Base-by-base conservation (phyloP, 2,113 vertebrate genomes). In the Trochalopteron elliotii region DNA sequence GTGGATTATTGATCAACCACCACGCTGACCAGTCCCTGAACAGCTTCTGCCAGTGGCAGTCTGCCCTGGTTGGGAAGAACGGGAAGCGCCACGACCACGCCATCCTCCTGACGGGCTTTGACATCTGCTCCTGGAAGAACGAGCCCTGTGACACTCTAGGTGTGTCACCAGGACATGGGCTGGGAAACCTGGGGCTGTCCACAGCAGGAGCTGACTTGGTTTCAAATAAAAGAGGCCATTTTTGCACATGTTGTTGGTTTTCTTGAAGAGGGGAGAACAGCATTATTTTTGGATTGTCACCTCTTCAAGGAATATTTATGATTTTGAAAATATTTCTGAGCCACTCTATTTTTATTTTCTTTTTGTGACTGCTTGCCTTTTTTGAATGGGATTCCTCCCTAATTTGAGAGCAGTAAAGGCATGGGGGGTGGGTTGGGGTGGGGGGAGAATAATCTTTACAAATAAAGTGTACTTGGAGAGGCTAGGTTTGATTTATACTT, bases 51-150 rank as follows among this genome's bases (percentile, higher is more conserved):
- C 99, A 99, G 94, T 99, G 99, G 99, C 99, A 99, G 31, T 99
- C 99, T 5, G 98, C 99, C 47, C 98, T 99, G 50, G 88, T 98
- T 30, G 99, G 99, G 47, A 99, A 99, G 98, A 98, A 98, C 1
- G 99, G 99, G 24, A 99, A 99, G 96, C 98, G 99, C 25, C 99
- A 99, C 0, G 99, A 99, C 95, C 99, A 99, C 1, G 99, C 99
- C 67, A 98, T 99, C 82, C 97, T 99, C 33, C 99, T 99, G 64
- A 99, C 99, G 0, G 99, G 99, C 37, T 98, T 99, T 72, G 99
- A 99, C 97, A 99, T 99, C 95, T 99, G 99, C 95, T 99, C 99
- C 27, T 99, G 99, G 99, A 99, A 99, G 97, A 99, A 99, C 20
- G 99, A 99, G 79, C 99, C 99, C 7, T 99, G 99, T 94, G 99